Conservation (phyloP, 2,888 invertebrate genomes). For the Timema cristinae region DNA sequence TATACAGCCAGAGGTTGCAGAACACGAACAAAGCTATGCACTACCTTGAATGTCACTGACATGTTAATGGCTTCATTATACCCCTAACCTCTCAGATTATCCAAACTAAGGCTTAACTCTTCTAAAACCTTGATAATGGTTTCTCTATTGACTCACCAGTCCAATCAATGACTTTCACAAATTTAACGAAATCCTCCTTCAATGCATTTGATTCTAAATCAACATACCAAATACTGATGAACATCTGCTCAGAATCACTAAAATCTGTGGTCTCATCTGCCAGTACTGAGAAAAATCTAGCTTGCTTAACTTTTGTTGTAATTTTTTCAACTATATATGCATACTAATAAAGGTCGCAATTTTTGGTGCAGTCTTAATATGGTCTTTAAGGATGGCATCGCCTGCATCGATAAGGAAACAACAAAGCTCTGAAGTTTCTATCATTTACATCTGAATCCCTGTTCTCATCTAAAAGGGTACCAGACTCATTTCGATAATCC, state of each 20-base stretch:
- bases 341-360: neutral
- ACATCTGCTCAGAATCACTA: conserved; percentile 6
- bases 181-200: conserved; percentile 2
- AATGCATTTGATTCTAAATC: neutral
- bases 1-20: no score
- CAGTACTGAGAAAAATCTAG: neutral
- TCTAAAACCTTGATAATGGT: neutral
- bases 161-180: conserved; percentile 5
- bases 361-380: conserved; percentile 8
- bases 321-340: neutral
- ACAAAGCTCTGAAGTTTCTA: conserved; percentile 2
- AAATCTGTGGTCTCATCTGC: conserved; percentile 12
- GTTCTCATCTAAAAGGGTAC: neutral
- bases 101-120: neutral
- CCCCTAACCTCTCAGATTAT: neutral
- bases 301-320: neutral
- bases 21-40: neutral
- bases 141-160: neutral
- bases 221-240: conserved; percentile 12
- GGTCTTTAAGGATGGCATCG: neutral
- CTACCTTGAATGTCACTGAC: conserved; percentile 13
- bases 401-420: neutral
- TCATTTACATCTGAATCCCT: neutral
- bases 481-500: conserved; percentile 5
- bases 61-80: neutral